Evolutionary conservation across 2,797 vertebrate species (phyloP).

Genomic region (Syngnathus acus): DNA sequence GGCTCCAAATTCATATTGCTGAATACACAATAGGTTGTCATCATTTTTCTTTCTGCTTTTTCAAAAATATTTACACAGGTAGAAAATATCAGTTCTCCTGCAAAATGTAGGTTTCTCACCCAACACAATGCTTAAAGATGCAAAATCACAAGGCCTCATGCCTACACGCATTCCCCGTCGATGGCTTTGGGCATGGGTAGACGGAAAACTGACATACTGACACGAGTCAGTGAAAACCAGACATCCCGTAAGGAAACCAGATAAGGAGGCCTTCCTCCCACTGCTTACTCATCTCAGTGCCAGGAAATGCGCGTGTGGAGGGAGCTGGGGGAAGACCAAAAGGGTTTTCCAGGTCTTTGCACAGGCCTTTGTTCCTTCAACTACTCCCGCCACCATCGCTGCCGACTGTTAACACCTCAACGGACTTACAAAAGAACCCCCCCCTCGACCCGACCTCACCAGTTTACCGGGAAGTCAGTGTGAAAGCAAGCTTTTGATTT

Average conservation of each 20-base stretch:
- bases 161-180: slow-evolving; percentile 6
- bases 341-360: slow-evolving; percentile 33
- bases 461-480: neutral
- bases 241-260: slow-evolving; percentile 52
- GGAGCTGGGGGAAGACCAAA: slow-evolving; percentile 22
- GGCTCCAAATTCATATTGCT: neutral
- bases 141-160: slow-evolving; percentile 1
- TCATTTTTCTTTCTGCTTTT: neutral
- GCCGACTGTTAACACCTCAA: slow-evolving; percentile 48
- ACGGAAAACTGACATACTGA: slow-evolving; percentile 12
- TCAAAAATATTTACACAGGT: too few species aligned
- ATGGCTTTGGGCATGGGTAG: slow-evolving; percentile 33
- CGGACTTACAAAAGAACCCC: slow-evolving; percentile 34
- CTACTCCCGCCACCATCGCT: slow-evolving; percentile 25
- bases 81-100: too few species aligned
- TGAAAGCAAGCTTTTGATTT: slow-evolving; percentile 54
- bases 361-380: slow-evolving; percentile 43
- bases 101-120: too few species aligned
- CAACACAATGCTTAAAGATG: neutral
- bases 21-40: slow-evolving; percentile 13
- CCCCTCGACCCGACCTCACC: neutral
- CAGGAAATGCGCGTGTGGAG: slow-evolving; percentile 21
- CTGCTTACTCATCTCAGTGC: slow-evolving; percentile 20
- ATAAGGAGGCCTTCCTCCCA: slow-evolving; percentile 50
- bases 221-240: slow-evolving; percentile 47